Evolutionary conservation across 2,797 vertebrate genomes (phyloP).

Genomic region (Parauchenoglanis punctatus): DNA sequence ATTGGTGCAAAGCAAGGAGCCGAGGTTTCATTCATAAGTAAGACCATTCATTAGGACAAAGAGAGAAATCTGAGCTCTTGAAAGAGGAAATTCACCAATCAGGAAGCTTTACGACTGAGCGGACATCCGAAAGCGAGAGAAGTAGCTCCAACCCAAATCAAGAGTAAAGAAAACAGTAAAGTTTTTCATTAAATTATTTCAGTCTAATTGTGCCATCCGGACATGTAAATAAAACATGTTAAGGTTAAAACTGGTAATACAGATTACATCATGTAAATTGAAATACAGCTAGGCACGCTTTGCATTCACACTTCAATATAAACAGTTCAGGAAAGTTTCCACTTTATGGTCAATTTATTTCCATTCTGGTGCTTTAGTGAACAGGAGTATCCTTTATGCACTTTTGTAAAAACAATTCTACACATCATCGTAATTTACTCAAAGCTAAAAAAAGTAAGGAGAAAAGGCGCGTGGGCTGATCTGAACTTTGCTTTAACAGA

Average conservation of each 20-base stretch:
- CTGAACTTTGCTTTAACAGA: not conserved
- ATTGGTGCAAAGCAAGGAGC: constrained; percentile 68
- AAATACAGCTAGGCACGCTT: not conserved
- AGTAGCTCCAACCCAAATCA: constrained; percentile 65
- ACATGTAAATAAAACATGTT: constrained; percentile 2
- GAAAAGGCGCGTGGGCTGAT: not conserved
- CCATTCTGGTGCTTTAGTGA: not conserved
- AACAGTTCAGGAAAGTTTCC: constrained; percentile 4
- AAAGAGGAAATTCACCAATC: constrained; percentile 82
- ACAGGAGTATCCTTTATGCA: not conserved
- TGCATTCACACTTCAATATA: not conserved
- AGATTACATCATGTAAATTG: not conserved
- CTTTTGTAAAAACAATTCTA: not conserved
- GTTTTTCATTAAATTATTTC: constrained; percentile 6
- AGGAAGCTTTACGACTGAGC: constrained; percentile 61
- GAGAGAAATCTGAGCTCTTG: constrained; percentile 78
- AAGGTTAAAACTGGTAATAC: not conserved
- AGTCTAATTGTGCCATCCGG: not conserved
- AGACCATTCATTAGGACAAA: constrained; percentile 79
- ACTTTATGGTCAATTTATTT: not conserved
- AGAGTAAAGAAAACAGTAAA: constrained; percentile 57
- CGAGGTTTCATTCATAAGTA: constrained; percentile 84
- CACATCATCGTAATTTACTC: not conserved
- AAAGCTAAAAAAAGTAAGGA: not conserved
- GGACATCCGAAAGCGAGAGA: constrained; percentile 67